Conservation (phyloP, 2,113 vertebrate species). For the Rhinichthys klamathensis region DNA sequence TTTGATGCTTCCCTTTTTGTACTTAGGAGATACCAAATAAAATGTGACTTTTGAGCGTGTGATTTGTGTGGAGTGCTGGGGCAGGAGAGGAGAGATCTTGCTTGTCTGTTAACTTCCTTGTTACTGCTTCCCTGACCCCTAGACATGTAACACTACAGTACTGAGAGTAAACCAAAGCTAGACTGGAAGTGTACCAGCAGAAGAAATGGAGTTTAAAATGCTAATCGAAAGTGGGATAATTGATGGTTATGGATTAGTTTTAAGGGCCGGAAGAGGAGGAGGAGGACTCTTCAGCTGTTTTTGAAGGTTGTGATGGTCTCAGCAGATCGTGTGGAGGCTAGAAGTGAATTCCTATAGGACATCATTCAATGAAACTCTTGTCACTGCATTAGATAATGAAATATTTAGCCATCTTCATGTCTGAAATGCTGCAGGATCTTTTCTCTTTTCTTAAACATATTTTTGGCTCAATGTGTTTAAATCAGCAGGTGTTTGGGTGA, state of each 20-base stretch:
- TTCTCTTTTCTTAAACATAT: neutral
- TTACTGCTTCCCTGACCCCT: no score
- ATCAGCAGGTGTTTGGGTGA: neutral
- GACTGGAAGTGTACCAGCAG: neutral
- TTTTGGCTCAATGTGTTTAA: neutral
- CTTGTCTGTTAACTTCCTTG: no score
- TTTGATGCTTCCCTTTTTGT: no score
- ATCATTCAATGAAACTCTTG: neutral
- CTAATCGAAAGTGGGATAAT: conserved; percentile 19
- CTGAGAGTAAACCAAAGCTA: neutral
- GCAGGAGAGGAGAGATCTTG: neutral
- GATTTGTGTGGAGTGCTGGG: no score
- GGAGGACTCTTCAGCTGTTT: conserved; percentile 1
- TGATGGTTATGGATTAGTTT: conserved; percentile 23
- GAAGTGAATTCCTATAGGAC: neutral
- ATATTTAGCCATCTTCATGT: neutral
- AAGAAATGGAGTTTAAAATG: neutral
- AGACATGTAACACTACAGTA: no score
- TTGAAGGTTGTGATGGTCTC: conserved; percentile 22
- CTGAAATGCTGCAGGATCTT: neutral
- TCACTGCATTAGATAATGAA: conserved; percentile 2
- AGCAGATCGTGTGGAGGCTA: neutral
- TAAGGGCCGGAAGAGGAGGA: neutral
- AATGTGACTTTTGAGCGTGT: no score
- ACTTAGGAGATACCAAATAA: no score